phyloP scores from a whole-genome alignment of 2,797 vertebrate genomes.

The Molossus molossus region DNA sequence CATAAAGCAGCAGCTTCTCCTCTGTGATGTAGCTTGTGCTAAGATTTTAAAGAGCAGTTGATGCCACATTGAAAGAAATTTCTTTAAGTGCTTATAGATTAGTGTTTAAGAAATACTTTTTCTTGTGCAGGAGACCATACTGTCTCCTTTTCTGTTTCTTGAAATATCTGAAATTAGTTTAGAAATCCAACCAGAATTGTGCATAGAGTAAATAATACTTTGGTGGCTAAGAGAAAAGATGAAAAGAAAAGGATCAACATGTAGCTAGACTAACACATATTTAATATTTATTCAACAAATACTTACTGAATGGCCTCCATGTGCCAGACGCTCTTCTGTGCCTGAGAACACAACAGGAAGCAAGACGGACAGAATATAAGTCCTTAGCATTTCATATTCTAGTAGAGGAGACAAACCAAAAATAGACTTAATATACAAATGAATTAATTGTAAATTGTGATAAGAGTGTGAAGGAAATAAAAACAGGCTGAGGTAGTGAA shows the following conservation, averaged over 20 bases:
- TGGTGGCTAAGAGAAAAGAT: neutral
- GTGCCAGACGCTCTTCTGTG: neutral
- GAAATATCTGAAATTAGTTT: neutral
- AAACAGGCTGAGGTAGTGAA: neutral
- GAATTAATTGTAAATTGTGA: neutral
- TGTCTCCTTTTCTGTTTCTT: neutral
- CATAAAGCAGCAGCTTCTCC: neutral
- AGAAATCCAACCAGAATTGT: neutral
- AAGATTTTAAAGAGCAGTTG: neutral
- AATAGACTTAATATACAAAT: neutral
- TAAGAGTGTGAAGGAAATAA: neutral
- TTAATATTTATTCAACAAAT: neutral
- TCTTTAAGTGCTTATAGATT: neutral
- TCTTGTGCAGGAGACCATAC: fast-evolving
- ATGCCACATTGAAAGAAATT: neutral
- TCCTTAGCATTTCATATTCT: neutral
- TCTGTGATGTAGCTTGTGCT: too few species aligned
- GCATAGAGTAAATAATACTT: neutral
- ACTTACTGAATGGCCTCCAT: neutral
- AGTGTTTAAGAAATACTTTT: neutral
- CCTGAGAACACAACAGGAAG: neutral
- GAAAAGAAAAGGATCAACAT: neutral
- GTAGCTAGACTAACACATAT: neutral
- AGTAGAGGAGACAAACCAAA: neutral
- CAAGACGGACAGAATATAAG: neutral